Evolutionary conservation across 92 coral and sea anemone genomes (phyloP).

Genomic region (Metridium senile): DNA sequence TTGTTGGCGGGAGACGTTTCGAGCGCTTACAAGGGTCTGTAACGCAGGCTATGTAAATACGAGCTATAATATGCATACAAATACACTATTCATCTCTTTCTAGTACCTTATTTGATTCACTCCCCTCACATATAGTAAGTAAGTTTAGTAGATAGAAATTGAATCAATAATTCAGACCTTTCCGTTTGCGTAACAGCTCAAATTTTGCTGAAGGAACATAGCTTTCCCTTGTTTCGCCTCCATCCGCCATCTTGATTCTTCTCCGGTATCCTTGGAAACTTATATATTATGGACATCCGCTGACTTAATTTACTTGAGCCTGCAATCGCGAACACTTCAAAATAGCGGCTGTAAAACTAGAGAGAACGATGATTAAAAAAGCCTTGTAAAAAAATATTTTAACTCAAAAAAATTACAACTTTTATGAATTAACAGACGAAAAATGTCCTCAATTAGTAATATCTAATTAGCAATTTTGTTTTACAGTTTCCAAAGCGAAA

Average conservation of each 20-base stretch:
- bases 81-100: background rate
- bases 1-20: too few species aligned
- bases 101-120: background rate
- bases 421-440: background rate
- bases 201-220: background rate
- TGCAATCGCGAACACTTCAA: slow-evolving; percentile 1
- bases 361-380: background rate
- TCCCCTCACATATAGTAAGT: background rate
- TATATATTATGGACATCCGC: slow-evolving; percentile 11
- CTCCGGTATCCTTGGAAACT: slow-evolving; percentile 20
- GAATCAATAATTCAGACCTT: background rate
- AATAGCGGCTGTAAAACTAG: background rate
- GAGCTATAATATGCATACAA: background rate
- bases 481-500: too few species aligned
- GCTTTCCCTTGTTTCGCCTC: background rate
- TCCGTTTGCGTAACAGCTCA: background rate
- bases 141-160: background rate
- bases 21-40: too few species aligned
- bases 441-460: background rate
- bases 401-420: background rate
- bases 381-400: slow-evolving; percentile 5
- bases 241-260: slow-evolving; percentile 17
- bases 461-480: slow-evolving; percentile 6
- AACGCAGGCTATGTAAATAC: too few species aligned
- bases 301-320: slow-evolving; percentile 9